Percentiles rank a stretch among this genome's conserved stretches.
phyloP scores from a whole-genome alignment of 2,888 invertebrate genomes.

The Nemurella pictetii region DNA sequence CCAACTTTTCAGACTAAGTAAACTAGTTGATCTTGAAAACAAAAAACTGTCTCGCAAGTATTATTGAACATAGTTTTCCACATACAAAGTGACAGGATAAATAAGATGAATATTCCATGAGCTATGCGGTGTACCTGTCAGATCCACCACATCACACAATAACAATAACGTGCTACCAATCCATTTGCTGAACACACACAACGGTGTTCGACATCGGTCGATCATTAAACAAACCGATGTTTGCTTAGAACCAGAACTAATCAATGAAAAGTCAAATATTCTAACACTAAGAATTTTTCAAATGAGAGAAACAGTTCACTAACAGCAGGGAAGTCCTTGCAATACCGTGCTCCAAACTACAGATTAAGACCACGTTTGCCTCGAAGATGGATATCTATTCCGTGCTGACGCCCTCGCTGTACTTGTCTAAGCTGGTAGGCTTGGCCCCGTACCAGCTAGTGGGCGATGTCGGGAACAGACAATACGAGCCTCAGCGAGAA shows the following conservation, averaged over 20 bases:
- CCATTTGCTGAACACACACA: background rate
- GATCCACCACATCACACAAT: no score
- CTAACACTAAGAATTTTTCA: background rate
- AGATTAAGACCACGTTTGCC: no score
- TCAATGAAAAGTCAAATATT: background rate
- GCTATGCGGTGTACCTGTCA: no score
- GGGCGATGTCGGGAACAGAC: slow-evolving; percentile 1
- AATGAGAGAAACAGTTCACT: background rate
- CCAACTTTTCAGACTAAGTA: no score
- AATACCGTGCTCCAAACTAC: no score
- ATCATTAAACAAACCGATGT: background rate
- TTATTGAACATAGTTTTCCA: no score
- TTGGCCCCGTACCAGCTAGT: background rate
- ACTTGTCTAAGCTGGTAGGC: background rate
- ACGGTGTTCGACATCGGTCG: background rate
- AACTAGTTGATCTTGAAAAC: no score
- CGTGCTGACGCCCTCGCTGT: background rate
- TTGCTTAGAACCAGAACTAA: background rate
- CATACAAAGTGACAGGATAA: no score
- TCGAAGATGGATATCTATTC: slow-evolving; percentile 14
- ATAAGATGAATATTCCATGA: no score
- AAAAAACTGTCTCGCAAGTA: no score
- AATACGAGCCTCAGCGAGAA: no score
- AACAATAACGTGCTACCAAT: background rate
- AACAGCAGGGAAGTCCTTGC: background rate